These are phyloP conservation scores for Glomeris maerens DNA, from an alignment of 1,140 invertebrate species.

Conservation along the genomic window DNA sequence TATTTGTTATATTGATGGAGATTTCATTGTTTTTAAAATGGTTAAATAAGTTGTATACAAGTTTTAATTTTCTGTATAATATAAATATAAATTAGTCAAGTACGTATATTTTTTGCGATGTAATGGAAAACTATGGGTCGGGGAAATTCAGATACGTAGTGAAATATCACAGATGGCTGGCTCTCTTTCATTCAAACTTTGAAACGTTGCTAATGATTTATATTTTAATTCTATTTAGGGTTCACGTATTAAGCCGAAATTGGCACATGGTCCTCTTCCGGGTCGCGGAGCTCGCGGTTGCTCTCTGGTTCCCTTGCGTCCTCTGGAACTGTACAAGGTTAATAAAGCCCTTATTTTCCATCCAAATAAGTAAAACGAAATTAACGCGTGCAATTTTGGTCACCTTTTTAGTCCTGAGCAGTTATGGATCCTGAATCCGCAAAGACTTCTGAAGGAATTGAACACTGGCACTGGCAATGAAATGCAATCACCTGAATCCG, in stretches of 20 bases:
- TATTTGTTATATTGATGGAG: too few species aligned
- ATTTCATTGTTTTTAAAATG: too few species aligned
- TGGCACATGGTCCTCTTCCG: slow-evolving; percentile 82
- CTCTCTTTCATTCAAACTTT: too few species aligned
- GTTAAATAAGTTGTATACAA: too few species aligned
- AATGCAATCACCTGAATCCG: too few species aligned
- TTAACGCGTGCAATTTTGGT: slow-evolving; percentile 4
- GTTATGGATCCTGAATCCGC: slow-evolving; percentile 84
- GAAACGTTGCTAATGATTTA: neutral
- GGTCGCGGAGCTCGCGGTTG: slow-evolving; percentile 81
- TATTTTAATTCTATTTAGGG: slow-evolving; percentile 35
- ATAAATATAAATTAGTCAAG: too few species aligned
- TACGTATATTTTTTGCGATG: too few species aligned
- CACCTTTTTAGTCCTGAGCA: slow-evolving; percentile 53
- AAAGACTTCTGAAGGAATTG: slow-evolving; percentile 66
- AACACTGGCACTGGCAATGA: too few species aligned
- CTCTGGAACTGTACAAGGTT: slow-evolving; percentile 85
- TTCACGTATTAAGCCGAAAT: slow-evolving; percentile 73
- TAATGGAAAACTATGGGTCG: too few species aligned
- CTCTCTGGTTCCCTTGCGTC: slow-evolving; percentile 85
- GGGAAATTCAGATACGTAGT: too few species aligned
- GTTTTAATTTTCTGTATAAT: too few species aligned
- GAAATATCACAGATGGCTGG: too few species aligned
- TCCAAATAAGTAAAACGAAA: neutral
- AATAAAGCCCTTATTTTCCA: slow-evolving; percentile 11